These are phyloP conservation scores for Apodemus sylvaticus DNA, from an alignment of 2,113 vertebrate genomes.

Conservation along the genomic window DNA sequence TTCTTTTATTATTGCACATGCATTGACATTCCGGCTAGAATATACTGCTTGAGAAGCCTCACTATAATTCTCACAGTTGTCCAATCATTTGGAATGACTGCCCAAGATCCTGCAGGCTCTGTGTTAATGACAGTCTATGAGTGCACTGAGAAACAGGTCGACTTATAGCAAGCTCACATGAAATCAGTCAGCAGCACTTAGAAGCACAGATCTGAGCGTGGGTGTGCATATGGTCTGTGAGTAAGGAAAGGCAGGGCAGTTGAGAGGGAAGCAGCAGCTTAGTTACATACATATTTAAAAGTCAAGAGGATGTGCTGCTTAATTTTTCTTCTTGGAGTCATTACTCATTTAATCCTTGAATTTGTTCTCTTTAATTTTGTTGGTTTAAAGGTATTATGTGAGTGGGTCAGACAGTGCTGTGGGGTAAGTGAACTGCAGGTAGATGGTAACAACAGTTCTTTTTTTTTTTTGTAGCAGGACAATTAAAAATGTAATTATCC, in stretches of 20 bases:
- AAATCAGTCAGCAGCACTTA: slow-evolving; percentile 8
- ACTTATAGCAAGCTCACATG: not conserved
- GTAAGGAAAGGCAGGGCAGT: not conserved
- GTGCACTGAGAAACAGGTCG: not conserved
- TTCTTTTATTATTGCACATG: not conserved
- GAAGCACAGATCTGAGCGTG: slow-evolving; percentile 10
- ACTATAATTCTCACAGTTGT: not conserved
- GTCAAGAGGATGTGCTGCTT: slow-evolving; percentile 57
- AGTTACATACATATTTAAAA: slow-evolving; percentile 64
- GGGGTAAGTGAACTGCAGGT: slow-evolving; percentile 54
- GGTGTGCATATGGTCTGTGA: not conserved
- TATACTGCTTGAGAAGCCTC: not conserved
- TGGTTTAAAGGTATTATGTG: slow-evolving; percentile 67
- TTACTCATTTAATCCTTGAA: slow-evolving; percentile 70
- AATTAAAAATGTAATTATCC: slow-evolving; percentile 77
- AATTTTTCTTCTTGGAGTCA: slow-evolving; percentile 50
- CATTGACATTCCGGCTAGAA: not conserved
- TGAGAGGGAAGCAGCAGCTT: slow-evolving; percentile 46
- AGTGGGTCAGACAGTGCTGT: not conserved
- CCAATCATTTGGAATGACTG: not conserved
- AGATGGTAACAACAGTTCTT: slow-evolving; percentile 53
- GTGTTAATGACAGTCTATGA: not conserved
- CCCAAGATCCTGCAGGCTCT: not conserved
- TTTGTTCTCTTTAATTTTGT: slow-evolving; percentile 71
- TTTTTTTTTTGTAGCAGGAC: slow-evolving; percentile 34